A percentile compares a stretch with the other conserved stretches of the same genome.
These are phyloP conservation scores for Dryadula phaetusa DNA, from an alignment of 2,888 invertebrate species.

Conservation along the genomic window DNA sequence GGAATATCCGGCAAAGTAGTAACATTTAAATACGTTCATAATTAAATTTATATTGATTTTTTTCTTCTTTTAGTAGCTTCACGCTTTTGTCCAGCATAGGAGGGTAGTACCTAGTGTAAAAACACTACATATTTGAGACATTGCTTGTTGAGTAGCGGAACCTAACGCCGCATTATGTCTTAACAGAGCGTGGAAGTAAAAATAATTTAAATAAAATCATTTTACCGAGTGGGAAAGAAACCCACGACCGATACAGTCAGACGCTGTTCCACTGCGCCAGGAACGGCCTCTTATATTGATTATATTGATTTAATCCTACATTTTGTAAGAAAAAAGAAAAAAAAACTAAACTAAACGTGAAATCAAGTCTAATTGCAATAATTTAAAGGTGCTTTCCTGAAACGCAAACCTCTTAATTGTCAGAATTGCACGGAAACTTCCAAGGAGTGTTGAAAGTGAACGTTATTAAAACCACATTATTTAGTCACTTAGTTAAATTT, in stretches of 20 bases:
- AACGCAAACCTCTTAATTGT: slow-evolving; percentile 28
- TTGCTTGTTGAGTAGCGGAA: background rate
- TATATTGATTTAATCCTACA: background rate
- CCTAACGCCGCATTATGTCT: background rate
- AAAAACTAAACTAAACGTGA: background rate
- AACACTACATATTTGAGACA: background rate
- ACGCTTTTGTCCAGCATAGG: background rate
- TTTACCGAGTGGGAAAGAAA: background rate
- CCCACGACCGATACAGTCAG: too few relatives aligned
- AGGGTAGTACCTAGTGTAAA: background rate
- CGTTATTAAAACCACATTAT: slow-evolving; percentile 26
- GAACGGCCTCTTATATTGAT: too few relatives aligned
- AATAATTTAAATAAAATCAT: background rate
- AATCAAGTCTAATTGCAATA: slow-evolving; percentile 21
- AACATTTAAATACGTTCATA: too few relatives aligned
- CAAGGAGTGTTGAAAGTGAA: slow-evolving; percentile 19
- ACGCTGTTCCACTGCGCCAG: too few relatives aligned
- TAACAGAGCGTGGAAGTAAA: background rate
- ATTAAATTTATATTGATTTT: too few relatives aligned
- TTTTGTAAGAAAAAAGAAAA: background rate
- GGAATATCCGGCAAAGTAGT: too few relatives aligned
- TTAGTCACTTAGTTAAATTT: slow-evolving; percentile 17
- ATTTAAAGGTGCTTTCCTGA: slow-evolving; percentile 26
- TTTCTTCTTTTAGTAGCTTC: too few relatives aligned
- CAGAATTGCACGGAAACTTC: slow-evolving; percentile 26